Conservation (phyloP, 53 echinoderm and acorn worm species). For the Zoroaster sp. region DNA sequence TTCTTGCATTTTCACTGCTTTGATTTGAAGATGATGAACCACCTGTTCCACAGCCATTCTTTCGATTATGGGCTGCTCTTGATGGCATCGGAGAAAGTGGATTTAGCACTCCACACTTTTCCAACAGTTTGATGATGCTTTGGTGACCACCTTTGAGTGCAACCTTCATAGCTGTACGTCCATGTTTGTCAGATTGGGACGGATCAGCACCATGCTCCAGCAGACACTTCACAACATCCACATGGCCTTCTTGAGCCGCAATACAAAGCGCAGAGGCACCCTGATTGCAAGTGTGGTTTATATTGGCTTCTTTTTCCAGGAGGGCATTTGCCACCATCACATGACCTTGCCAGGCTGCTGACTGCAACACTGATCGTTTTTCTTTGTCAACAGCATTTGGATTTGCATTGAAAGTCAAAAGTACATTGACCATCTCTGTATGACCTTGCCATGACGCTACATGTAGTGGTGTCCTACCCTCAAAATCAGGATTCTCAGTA, state of each 20-base stretch:
- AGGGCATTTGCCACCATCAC: slow-evolving; percentile 79
- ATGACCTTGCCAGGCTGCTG: slow-evolving; percentile 99
- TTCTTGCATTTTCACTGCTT: slow-evolving; percentile 65
- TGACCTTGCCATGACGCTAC: slow-evolving; percentile 99
- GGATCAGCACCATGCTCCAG: slow-evolving; percentile 96
- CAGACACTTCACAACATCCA: slow-evolving; percentile 86
- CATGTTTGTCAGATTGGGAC: slow-evolving; percentile 93
- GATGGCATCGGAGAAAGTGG: slow-evolving; percentile 71
- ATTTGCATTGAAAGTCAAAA: slow-evolving; percentile 70
- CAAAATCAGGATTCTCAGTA: slow-evolving; percentile 83
- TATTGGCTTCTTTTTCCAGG: slow-evolving; percentile 80
- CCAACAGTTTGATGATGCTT: slow-evolving; percentile 85
- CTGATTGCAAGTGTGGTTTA: slow-evolving; percentile 98
- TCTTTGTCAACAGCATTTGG: slow-evolving; percentile 91
- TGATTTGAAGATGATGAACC: slow-evolving; percentile 86
- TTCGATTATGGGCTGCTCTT: slow-evolving; percentile 30
- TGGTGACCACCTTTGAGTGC: slow-evolving; percentile 94
- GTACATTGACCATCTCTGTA: slow-evolving; percentile 82
- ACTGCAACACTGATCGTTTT: slow-evolving; percentile 88
- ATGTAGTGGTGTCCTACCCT: slow-evolving; percentile 95
- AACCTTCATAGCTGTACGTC: slow-evolving; percentile 97
- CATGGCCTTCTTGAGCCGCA: slow-evolving; percentile 97
- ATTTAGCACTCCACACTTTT: slow-evolving; percentile 86
- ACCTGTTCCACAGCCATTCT: slow-evolving; percentile 67
- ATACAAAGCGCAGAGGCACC: slow-evolving; percentile 98